phyloP scores from a whole-genome alignment of 2,797 vertebrate species.

The Carcharodon carcharias region DNA sequence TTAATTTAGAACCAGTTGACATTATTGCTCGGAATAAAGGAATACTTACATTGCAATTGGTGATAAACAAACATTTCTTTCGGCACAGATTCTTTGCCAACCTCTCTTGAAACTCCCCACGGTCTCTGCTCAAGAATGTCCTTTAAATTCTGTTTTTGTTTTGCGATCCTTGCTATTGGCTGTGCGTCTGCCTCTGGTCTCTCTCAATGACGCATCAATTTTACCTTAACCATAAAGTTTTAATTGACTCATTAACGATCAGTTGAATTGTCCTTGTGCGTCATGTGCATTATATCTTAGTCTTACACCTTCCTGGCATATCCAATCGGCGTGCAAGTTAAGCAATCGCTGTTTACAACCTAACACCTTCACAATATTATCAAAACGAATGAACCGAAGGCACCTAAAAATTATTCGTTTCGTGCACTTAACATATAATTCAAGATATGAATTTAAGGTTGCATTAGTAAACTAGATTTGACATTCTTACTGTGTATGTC shows the following conservation, averaged over 20 bases:
- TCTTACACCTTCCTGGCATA: neutral
- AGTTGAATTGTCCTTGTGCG: neutral
- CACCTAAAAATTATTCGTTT: neutral
- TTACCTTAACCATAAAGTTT: constrained; percentile 14
- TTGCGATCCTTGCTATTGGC: neutral
- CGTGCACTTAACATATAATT: no score
- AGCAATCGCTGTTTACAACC: neutral
- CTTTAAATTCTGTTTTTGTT: neutral
- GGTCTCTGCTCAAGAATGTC: neutral
- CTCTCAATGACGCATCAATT: neutral
- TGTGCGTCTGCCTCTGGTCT: neutral
- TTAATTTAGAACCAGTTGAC: neutral
- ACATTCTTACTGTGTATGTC: neutral
- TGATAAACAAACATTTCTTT: no score
- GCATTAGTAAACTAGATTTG: neutral
- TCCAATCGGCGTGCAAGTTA: neutral
- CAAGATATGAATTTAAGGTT: no score
- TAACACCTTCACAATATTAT: neutral
- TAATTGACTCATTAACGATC: neutral
- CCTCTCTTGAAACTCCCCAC: neutral
- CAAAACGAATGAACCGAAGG: neutral
- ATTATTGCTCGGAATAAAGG: neutral
- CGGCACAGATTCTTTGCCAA: neutral
- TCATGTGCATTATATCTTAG: neutral
- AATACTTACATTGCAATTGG: constrained; percentile 8